Base-by-base conservation (phyloP, 2,797 vertebrate genomes). In the Hoplostethus mediterraneus region DNA sequence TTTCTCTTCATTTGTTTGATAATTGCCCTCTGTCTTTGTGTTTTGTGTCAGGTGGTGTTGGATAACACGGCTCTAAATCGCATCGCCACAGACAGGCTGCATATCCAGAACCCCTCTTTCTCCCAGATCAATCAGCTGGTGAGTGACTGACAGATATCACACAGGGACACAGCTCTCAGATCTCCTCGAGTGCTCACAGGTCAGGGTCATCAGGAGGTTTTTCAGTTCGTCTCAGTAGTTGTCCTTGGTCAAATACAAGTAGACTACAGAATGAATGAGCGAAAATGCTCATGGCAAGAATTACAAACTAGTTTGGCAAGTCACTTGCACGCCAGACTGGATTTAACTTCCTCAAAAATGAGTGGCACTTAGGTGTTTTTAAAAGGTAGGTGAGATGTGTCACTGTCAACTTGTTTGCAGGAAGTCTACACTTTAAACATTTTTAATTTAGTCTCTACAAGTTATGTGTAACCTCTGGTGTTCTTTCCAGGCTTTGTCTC, bases 41-140 rank as follows among this genome's bases (percentile, higher is more conserved):
- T 69, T 80, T 49, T 82, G 2, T 45, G 16, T 77, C 86, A 99
- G 97, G 98, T 99, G 82, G 98, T 99, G 77, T 85, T 99, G 88
- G 98, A 99, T 87, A 99, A 99, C 93, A 99, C 97, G 0, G 97
- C 98, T 69, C 90, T 99, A 64, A 99, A 99, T 89, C 95, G 96
- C 77, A 99, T 99, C 0, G 97, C 98, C 1, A 99, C 97, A 1
- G 98, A 99, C 93, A 88, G 97, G 77, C 94, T 99, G 66, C 97
- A 98, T 79, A 98, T 99, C 89, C 98, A 97, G 93, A 99, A 99
- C 83, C 97, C 97, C 0, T 98, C 97, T 0, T 99, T 99, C 92
- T 98, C 98, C 7, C 98, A 99, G 93, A 98, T 99, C 91, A 99
- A 98, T 90, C 98, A 99, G 90, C 93, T 99, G 97, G 97, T 99